Conservation (phyloP, 2,113 vertebrate species). For the Esox niger region DNA sequence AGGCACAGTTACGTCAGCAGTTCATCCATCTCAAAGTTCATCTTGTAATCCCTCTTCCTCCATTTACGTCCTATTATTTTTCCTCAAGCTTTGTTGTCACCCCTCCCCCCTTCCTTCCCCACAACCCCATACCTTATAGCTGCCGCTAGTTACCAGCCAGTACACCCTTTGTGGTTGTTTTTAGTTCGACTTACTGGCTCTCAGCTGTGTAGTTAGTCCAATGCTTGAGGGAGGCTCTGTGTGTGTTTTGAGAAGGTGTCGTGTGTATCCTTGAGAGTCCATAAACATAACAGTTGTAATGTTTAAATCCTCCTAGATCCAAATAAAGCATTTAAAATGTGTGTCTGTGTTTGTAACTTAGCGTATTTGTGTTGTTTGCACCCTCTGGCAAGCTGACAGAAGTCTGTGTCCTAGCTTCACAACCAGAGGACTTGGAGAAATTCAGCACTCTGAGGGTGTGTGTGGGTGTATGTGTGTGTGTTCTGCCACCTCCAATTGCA, state of each 20-base stretch:
- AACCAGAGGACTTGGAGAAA: too few relatives aligned
- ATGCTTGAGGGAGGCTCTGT: not conserved
- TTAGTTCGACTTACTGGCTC: constrained; percentile 32
- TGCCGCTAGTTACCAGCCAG: not conserved
- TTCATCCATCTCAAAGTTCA: constrained; percentile 56
- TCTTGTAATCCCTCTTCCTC: not conserved
- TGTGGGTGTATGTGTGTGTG: not conserved
- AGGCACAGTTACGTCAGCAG: constrained; percentile 13
- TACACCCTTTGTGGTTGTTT: constrained; percentile 21
- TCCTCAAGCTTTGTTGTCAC: constrained; percentile 1
- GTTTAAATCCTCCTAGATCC: too few relatives aligned
- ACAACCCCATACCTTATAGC: not conserved
- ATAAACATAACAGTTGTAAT: too few relatives aligned
- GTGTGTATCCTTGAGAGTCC: not conserved
- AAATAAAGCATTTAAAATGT: not conserved
- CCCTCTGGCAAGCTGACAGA: constrained; percentile 4
- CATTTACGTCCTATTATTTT: constrained; percentile 4
- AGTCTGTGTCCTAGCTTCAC: not conserved
- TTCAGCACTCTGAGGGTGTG: too few relatives aligned
- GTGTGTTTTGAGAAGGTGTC: constrained; percentile 4
- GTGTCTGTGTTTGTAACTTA: not conserved
- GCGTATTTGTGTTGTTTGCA: not conserved
- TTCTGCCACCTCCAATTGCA: not conserved
- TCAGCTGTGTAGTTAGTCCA: constrained; percentile 25
- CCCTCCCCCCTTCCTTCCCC: constrained; percentile 6